A percentile compares a stretch with the other conserved stretches of the same genome.
Evolutionary conservation across 1,140 invertebrate genomes (phyloP).

Genomic region (Ephestia elutella): DNA sequence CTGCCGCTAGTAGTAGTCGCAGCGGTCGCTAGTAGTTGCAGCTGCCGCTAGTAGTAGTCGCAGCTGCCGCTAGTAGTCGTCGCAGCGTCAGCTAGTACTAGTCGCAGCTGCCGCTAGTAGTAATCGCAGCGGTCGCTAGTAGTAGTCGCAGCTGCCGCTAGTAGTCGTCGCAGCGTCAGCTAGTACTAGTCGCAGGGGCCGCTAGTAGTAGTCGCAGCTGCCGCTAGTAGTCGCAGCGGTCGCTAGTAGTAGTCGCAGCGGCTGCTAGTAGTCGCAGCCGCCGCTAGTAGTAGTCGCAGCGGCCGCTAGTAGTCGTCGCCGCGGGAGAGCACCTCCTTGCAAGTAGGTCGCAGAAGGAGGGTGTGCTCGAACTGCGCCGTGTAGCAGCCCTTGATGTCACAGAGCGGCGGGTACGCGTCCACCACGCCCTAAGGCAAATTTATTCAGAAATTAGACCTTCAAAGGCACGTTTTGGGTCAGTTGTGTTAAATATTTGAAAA

Average conservation of each 20-base stretch:
- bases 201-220: constrained; percentile 95
- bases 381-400: constrained; percentile 98
- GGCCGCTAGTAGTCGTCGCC: constrained; percentile 93
- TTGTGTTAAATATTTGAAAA: no score
- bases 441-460: no score
- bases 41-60: constrained; percentile 98
- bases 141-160: no score
- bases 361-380: constrained; percentile 99
- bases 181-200: neutral
- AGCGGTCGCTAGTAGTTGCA: constrained; percentile 87
- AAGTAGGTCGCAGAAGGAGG: constrained; percentile 96
- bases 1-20: neutral
- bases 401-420: constrained; percentile 98
- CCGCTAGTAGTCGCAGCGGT: neutral
- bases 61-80: no score
- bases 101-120: constrained; percentile 78
- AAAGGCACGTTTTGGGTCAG: no score
- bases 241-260: constrained; percentile 95
- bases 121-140: constrained; percentile 98
- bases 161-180: no score
- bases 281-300: neutral
- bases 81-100: no score
- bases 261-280: constrained; percentile 97
- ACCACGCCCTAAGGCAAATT: no score
- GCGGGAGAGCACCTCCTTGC: constrained; percentile 97